A percentile compares a stretch with the other conserved stretches of the same genome.
Evolutionary conservation across 30 jellyfish, hydroid and myxozoan genomes (phyloP).

Genomic region (Aurelia coerulea): DNA sequence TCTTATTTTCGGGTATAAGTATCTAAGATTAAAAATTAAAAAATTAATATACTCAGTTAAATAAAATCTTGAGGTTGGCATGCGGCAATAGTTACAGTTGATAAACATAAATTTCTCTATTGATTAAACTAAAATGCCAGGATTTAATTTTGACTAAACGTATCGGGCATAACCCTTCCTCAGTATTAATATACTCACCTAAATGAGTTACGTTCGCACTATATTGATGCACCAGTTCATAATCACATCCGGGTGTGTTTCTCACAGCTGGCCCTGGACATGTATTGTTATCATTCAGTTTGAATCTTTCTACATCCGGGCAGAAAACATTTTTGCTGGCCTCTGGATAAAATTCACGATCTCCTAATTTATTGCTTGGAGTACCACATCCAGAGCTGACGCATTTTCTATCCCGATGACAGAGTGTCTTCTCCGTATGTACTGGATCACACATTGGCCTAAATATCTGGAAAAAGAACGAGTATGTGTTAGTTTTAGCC

Average conservation of each 20-base stretch:
- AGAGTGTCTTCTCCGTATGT: constrained; percentile 41
- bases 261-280: constrained; percentile 56
- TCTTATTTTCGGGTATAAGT: no score
- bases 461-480: constrained; percentile 39
- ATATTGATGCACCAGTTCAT: constrained; percentile 29
- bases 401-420: constrained; percentile 74
- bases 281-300: constrained; percentile 33
- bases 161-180: no score
- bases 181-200: constrained; percentile 27
- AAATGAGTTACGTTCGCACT: constrained; percentile 20
- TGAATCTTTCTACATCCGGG: constrained; percentile 75
- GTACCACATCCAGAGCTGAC: constrained; percentile 66
- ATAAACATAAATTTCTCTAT: no score
- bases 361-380: constrained; percentile 36
- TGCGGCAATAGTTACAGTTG: no score
- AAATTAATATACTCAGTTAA: constrained; percentile 21
- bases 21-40: no score
- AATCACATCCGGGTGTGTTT: constrained; percentile 62
- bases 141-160: no score
- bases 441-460: constrained; percentile 64
- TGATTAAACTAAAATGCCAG: no score
- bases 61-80: background rate
- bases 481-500: background rate
- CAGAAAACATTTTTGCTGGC: constrained; percentile 72
- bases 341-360: constrained; percentile 56